phyloP scores from a whole-genome alignment of 2,113 vertebrate species.

The Panurus biarmicus region DNA sequence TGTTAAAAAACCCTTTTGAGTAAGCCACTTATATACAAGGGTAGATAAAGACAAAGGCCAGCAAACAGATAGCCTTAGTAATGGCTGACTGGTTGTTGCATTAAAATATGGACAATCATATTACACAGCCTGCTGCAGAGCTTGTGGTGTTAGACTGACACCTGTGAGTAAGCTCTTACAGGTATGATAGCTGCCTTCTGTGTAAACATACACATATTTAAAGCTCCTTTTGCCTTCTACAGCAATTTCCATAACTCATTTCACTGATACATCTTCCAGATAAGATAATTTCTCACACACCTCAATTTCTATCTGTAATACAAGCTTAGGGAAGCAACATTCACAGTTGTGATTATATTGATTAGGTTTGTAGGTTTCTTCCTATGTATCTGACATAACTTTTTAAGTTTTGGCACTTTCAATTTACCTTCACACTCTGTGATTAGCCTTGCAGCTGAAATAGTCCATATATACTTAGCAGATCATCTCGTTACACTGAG shows the following conservation, averaged over 20 bases:
- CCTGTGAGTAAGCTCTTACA: neutral
- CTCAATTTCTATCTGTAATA: neutral
- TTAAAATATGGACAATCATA: neutral
- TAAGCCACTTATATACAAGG: neutral
- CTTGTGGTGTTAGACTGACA: neutral
- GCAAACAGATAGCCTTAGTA: neutral
- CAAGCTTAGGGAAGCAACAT: neutral
- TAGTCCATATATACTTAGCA: neutral
- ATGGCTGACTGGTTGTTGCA: neutral
- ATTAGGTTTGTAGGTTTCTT: neutral
- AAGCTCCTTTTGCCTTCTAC: neutral
- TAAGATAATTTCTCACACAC: neutral
- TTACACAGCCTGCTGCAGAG: neutral
- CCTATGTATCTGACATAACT: neutral
- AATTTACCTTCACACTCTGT: neutral
- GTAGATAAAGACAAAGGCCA: neutral
- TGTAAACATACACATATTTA: neutral
- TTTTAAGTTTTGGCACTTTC: neutral
- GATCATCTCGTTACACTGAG: neutral
- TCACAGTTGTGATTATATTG: neutral
- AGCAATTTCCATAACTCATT: neutral
- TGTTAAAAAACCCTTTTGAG: neutral
- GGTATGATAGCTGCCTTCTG: neutral
- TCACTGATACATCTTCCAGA: neutral
- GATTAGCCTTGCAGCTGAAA: neutral